phyloP scores from a whole-genome alignment of 2,888 invertebrate species.

The Drosophila rubida region DNA sequence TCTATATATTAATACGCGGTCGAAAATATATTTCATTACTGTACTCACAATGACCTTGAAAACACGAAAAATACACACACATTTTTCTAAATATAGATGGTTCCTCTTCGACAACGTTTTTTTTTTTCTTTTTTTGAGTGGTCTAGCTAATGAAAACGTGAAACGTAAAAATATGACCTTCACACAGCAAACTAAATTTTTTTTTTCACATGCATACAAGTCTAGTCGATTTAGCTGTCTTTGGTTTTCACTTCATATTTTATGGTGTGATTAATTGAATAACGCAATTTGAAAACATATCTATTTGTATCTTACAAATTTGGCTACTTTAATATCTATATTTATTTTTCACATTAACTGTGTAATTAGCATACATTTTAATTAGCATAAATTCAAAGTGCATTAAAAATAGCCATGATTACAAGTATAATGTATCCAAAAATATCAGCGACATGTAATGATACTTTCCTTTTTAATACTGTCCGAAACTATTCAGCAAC shows the following conservation, averaged over 20 bases:
- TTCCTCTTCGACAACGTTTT: constrained; percentile 25
- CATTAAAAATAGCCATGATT: too few relatives aligned
- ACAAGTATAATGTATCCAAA: too few relatives aligned
- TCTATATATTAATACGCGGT: constrained; percentile 41
- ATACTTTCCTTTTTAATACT: too few relatives aligned
- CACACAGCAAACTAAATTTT: neutral
- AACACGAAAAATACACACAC: constrained; percentile 15
- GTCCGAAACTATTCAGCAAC: too few relatives aligned
- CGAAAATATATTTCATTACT: constrained; percentile 40
- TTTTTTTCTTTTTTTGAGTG: neutral
- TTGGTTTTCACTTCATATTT: neutral
- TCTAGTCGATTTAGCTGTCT: neutral
- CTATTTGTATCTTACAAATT: too few relatives aligned
- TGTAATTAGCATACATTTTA: too few relatives aligned
- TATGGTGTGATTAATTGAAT: neutral
- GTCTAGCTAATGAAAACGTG: neutral
- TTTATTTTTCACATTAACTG: too few relatives aligned
- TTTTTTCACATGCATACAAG: neutral
- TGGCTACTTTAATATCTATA: too few relatives aligned
- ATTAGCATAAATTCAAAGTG: too few relatives aligned
- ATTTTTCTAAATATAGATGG: constrained; percentile 52
- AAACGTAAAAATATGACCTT: neutral
- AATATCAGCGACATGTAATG: too few relatives aligned
- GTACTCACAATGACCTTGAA: constrained; percentile 32
- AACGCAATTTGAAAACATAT: neutral